Evolutionary conservation across 2,797 vertebrate species (phyloP), one percentile per base, ranked within the genome.

Genomic region (Cheracebus regulus): DNA sequence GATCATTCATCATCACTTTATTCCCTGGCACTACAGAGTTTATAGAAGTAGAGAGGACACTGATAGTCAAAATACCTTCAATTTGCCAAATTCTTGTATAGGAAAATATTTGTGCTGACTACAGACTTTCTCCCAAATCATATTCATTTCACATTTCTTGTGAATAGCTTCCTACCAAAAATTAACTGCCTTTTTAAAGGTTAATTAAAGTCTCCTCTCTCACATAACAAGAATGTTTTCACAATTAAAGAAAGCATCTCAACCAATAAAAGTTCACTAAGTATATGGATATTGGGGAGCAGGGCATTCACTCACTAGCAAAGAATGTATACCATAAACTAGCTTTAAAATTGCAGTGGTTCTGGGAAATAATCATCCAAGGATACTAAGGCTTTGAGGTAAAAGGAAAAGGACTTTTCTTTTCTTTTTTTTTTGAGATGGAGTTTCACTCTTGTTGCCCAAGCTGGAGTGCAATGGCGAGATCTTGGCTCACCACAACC

Each of bases 231-330:
- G 52, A 83, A 46, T 41, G 17, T 81, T 96, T 93, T n/a, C 61
- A 70, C 10, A 91, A 79, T 52, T n/a, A 82, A 93, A 92, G 41
- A 92, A 87, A 96, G 41, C 33, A 81, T 58, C 57, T 84, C 80
- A 57, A 36, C 44, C 30, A 78, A 46, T 58, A 39, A 78, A 46
- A 50, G 39, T 78, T 92, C 55, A 36, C 4, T 12, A 33, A 67
- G 76, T 36, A 15, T 15, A 10, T 8, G 28, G 73, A 81, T 30
- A 39, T 46, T 24, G 24, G 28, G 28, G 28, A 80, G 39, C 88
- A 19, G 11, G 6, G n/a, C 2, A 13, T 33, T 44, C 7, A 55
- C 14, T 76, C 64, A 24, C 11, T 4, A 46, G 22, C 67, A 58
- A 73, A 93, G 26, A 36, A 46, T 8, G 14, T n/a, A 61, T 44